Evolutionary conservation across 2,888 invertebrate species (phyloP), one percentile per base, ranked within the genome.

Genomic region (Pandemis cinnamomeana): DNA sequence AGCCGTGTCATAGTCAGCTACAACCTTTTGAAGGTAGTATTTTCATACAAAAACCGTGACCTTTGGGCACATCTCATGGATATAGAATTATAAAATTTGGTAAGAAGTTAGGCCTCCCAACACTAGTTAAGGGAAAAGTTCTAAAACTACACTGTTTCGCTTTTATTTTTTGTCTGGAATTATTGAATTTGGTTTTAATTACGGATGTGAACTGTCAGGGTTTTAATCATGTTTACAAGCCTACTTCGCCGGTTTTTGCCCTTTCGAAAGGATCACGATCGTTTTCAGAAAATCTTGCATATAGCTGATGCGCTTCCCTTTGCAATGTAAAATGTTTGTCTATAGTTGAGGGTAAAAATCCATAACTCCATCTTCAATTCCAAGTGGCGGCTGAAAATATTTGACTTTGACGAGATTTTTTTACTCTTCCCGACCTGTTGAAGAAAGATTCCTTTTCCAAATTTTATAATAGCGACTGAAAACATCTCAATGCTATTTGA

Each of bases 401-500:
- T 27, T 10, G 58, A 61, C 7, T 20, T 41, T 41, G 41, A 61
- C n/a, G 61, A 61, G 61, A 36, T 60, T 41, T 41, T 60, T 61
- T 61, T 13, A 61, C 61, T 2, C 7, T 41, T 61, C n/a, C 6
- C 10, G 27, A 58, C 5, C 58, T 58, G 58, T 58, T 58, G 11
- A 8, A 10, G 5, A 27, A 10, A 10, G 27, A 27, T 58, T 27
- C 4, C 27, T 71, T 77, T 78, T 76, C 76, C 74, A 58, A 79
- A 78, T 78, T 79, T 80, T 71, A 77, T 80, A 79, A 78, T 67
- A 51, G 61, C 63, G 63, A 75, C 62, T 58, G 70, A 73, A 68
- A 74, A 76, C 70, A 75, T 70, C 75, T 67, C 75, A n/a, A 72
- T 71, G 68, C 48, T 77, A 77, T 80, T 81, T 78, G 78, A 79